Evolutionary conservation across 2,113 vertebrate species (phyloP).

Genomic region (Vanacampus margaritifer): DNA sequence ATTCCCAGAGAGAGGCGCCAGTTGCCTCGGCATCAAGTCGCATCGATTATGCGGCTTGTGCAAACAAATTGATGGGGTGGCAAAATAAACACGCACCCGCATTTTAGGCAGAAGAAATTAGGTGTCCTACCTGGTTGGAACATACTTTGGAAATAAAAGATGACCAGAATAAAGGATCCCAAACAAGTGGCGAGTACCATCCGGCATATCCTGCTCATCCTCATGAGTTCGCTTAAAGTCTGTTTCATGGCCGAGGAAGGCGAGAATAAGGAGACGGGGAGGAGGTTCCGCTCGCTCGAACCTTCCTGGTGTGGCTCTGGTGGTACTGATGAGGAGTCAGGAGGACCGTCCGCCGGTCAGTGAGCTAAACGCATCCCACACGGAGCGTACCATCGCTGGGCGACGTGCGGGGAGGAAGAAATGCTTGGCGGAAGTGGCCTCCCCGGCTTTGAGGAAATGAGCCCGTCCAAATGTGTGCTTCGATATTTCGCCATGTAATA

Average conservation of each 20-base stretch:
- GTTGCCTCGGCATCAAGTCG: not conserved
- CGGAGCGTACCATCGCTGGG: constrained; percentile 64
- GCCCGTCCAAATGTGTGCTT: constrained; percentile 39
- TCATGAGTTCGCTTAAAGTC: constrained; percentile 87
- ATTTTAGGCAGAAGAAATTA: constrained; percentile 8
- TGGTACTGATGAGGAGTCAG: constrained; percentile 60
- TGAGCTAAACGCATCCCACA: constrained; percentile 44
- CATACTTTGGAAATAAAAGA: constrained; percentile 99
- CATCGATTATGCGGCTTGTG: not conserved
- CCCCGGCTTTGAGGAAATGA: constrained; percentile 31
- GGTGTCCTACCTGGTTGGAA: constrained; percentile 91
- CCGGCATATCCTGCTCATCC: constrained; percentile 93
- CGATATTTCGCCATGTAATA: not conserved
- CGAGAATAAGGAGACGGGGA: constrained; percentile 14
- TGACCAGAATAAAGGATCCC: constrained; percentile 94
- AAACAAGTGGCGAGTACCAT: constrained; percentile 95
- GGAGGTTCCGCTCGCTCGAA: constrained; percentile 26
- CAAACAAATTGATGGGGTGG: not conserved
- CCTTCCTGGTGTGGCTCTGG: constrained; percentile 15
- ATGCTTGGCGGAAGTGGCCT: not conserved
- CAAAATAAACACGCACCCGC: not conserved
- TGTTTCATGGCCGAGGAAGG: constrained; percentile 81
- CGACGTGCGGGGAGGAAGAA: constrained; percentile 15
- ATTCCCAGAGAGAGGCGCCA: not conserved
- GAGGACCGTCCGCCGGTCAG: constrained; percentile 46